phyloP scores from a whole-genome alignment of 2,888 invertebrate species.

The Conistra vaccinii region DNA sequence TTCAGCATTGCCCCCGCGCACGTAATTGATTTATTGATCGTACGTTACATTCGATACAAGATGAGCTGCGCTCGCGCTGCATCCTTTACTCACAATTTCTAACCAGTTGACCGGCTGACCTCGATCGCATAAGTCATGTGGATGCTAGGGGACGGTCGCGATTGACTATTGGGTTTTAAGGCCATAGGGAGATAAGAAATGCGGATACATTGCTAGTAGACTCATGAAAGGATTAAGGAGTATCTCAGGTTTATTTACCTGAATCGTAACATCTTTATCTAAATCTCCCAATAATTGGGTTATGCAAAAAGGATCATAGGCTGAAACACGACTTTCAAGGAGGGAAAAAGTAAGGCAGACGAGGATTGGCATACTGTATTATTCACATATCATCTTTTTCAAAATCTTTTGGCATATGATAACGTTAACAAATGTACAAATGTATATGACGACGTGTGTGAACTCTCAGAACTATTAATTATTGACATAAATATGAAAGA shows the following conservation, averaged over 20 bases:
- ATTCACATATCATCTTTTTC: neutral
- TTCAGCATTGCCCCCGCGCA: slow-evolving; percentile 89
- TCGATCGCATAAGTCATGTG: slow-evolving; percentile 76
- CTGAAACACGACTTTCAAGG: neutral
- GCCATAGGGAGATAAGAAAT: slow-evolving; percentile 5
- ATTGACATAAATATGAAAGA: slow-evolving; percentile 31
- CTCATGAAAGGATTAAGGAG: neutral
- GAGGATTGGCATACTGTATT: no score
- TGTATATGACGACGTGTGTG: neutral
- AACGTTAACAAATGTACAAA: neutral
- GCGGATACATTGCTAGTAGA: no score
- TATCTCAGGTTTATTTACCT: neutral
- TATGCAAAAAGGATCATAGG: neutral
- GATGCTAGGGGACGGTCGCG: slow-evolving; percentile 58
- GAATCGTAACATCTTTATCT: neutral
- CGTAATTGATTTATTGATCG: slow-evolving; percentile 91
- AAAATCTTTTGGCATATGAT: neutral
- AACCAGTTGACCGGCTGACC: slow-evolving; percentile 88
- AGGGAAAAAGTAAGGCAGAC: no score
- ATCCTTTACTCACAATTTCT: slow-evolving; percentile 80
- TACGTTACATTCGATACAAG: slow-evolving; percentile 90
- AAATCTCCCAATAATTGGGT: neutral
- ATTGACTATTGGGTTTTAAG: slow-evolving; percentile 50
- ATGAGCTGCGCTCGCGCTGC: slow-evolving; percentile 81
- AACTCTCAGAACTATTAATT: slow-evolving; percentile 11